Evolutionary conservation across 2,888 invertebrate genomes (phyloP).

Genomic region (Eueremaeus valkanovi): DNA sequence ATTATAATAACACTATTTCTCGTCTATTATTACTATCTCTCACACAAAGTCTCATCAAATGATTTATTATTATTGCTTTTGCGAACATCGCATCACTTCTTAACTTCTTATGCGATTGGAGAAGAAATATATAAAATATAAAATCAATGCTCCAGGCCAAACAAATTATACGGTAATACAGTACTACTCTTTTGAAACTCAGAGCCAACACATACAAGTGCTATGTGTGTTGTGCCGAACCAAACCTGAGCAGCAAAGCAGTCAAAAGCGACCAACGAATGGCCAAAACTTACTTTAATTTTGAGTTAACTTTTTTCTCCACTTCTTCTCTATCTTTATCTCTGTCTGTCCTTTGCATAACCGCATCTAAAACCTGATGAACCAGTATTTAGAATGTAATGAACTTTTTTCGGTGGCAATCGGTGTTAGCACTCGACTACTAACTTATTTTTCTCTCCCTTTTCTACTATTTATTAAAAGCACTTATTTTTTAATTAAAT

Average conservation of each 20-base stretch:
- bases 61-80: slow-evolving; percentile 29
- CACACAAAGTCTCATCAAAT: slow-evolving; percentile 33
- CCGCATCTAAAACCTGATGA: slow-evolving; percentile 26
- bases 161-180: slow-evolving; percentile 9
- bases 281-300: not conserved
- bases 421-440: slow-evolving; percentile 26
- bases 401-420: slow-evolving; percentile 36
- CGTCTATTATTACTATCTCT: slow-evolving; percentile 30
- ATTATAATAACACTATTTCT: slow-evolving; percentile 33
- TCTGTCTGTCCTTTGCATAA: not conserved
- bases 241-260: not conserved
- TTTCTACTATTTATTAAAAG: slow-evolving; percentile 16
- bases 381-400: slow-evolving; percentile 26
- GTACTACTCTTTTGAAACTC: too few species aligned
- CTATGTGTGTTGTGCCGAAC: not conserved
- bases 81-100: slow-evolving; percentile 8
- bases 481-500: slow-evolving; percentile 30
- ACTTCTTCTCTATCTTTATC: too few species aligned
- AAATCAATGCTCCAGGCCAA: slow-evolving; percentile 5
- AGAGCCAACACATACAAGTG: slow-evolving; percentile 19
- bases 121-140: slow-evolving; percentile 4
- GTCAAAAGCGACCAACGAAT: not conserved
- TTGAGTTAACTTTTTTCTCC: too few species aligned
- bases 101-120: slow-evolving; percentile 5
- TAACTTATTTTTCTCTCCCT: slow-evolving; percentile 18